Conservation (phyloP, 2,113 vertebrate genomes). For the Phyllostomus discolor region DNA sequence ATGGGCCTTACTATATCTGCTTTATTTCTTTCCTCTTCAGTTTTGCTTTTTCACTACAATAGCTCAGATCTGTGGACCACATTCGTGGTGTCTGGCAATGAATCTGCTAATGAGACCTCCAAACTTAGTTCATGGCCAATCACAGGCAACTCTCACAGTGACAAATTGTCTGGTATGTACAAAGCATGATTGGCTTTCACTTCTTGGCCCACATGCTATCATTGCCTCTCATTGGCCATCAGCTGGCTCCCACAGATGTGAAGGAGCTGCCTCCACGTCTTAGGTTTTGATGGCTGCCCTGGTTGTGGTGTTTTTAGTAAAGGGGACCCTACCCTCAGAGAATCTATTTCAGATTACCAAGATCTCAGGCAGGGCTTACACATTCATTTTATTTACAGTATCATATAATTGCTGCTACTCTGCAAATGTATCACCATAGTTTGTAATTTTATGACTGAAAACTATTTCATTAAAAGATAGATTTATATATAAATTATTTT, state of each 20-base stretch:
- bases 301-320: background rate
- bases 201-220: background rate
- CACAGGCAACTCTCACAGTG: background rate
- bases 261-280: background rate
- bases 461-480: conserved; percentile 17
- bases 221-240: background rate
- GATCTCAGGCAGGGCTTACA: background rate
- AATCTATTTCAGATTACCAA: background rate
- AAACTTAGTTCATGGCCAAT: background rate
- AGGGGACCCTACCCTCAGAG: background rate
- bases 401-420: background rate
- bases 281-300: background rate
- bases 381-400: background rate
- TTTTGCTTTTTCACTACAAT: background rate
- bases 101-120: background rate
- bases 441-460: conserved; percentile 15
- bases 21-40: background rate
- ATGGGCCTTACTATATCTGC: background rate
- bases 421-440: background rate
- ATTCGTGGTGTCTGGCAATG: background rate
- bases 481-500: background rate
- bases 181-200: background rate
- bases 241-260: background rate
- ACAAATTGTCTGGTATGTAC: background rate
- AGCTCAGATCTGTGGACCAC: background rate